Evolutionary conservation across 2,797 vertebrate species (phyloP).

Genomic region (Typhlichthys subterraneus): DNA sequence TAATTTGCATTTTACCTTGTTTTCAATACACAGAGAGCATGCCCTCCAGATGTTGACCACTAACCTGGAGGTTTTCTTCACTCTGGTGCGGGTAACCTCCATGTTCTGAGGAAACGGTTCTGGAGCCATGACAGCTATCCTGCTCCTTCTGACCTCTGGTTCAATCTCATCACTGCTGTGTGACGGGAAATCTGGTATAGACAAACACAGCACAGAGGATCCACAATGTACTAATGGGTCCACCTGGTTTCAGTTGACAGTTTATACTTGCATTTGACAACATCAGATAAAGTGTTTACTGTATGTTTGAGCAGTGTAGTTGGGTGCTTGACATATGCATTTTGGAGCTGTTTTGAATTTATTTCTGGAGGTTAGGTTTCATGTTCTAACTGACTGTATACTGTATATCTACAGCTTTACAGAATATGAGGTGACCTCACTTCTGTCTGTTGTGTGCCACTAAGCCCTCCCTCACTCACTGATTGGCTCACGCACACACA

Average conservation of each 20-base stretch:
- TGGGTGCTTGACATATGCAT: neutral
- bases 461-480: too few species aligned
- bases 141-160: conserved; percentile 64
- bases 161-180: conserved; percentile 53
- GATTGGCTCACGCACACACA: too few species aligned
- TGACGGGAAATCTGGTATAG: conserved; percentile 57
- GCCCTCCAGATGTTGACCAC: conserved; percentile 3
- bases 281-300: conserved; percentile 1
- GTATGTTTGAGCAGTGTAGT: neutral
- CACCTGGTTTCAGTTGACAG: conserved; percentile 6
- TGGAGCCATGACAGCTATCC: conserved; percentile 73
- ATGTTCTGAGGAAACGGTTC: conserved; percentile 71
- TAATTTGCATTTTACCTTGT: too few species aligned
- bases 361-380: too few species aligned
- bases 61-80: conserved; percentile 77
- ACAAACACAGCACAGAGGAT: conserved; percentile 14
- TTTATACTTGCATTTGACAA: neutral
- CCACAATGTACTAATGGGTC: conserved; percentile 7
- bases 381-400: too few species aligned
- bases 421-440: too few species aligned
- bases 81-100: conserved; percentile 51
- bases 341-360: too few species aligned
- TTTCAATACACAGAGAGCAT: neutral
- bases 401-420: too few species aligned
- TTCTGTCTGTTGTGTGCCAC: too few species aligned